Conservation (phyloP, 1,140 invertebrate genomes). For the Neodiprion lecontei region DNA sequence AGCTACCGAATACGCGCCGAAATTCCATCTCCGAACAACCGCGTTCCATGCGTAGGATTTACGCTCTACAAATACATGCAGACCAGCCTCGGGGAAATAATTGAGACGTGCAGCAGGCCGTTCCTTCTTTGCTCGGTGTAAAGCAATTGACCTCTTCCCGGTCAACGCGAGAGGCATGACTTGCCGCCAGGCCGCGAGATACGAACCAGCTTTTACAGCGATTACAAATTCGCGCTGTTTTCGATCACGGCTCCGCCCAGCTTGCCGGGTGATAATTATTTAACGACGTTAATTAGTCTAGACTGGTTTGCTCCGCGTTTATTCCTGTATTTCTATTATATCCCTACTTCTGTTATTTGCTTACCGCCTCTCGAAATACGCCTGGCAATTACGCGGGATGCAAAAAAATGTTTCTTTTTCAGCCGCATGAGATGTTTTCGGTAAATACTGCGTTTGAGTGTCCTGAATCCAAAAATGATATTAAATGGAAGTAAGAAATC, state of each 20-base stretch:
- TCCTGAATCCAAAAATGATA: no score
- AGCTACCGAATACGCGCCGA: background rate
- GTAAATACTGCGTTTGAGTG: no score
- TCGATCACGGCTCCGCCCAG: background rate
- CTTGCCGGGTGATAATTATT: background rate
- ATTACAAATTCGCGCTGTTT: background rate
- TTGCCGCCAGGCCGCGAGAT: background rate
- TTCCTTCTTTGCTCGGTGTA: background rate
- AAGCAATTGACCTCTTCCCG: background rate
- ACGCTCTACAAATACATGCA: background rate
- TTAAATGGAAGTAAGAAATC: no score
- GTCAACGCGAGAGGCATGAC: background rate
- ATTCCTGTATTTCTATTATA: no score
- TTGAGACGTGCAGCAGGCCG: background rate
- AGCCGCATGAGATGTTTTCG: no score
- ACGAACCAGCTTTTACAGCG: no score
- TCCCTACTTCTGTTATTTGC: no score
- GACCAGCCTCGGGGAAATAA: background rate
- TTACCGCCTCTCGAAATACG: no score
- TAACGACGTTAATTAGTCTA: background rate
- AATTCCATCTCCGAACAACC: background rate
- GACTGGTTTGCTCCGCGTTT: background rate
- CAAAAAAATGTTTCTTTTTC: no score
- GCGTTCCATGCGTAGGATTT: no score
- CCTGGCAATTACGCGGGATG: no score